A percentile compares a stretch with the other conserved stretches of the same genome.
These are phyloP conservation scores for Trinorchestia longiramus DNA, from an alignment of 1,140 invertebrate species.

Conservation along the genomic window DNA sequence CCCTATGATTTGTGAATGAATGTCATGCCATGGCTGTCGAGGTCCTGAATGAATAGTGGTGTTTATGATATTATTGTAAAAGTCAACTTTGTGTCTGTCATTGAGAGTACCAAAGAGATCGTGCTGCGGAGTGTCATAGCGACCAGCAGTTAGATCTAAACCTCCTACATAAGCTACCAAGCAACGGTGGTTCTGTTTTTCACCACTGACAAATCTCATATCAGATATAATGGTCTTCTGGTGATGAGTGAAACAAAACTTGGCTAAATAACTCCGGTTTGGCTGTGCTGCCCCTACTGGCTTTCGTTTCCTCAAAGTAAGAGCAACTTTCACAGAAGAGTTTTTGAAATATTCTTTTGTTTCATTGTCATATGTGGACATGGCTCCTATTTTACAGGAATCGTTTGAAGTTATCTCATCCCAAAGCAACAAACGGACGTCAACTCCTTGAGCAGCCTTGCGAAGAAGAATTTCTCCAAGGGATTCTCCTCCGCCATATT, in stretches of 20 bases:
- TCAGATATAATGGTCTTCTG: conserved; percentile 67
- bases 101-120: conserved; percentile 63
- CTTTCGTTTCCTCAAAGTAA: conserved; percentile 61
- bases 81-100: conserved; percentile 66
- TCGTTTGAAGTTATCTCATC: conserved; percentile 65
- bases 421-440: conserved; percentile 66
- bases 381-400: conserved; percentile 58
- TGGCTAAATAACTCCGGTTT: conserved; percentile 63
- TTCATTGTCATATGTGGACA: conserved; percentile 65
- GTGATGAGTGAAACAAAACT: conserved; percentile 66
- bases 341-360: conserved; percentile 63
- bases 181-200: conserved; percentile 49
- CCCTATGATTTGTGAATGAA: conserved; percentile 65
- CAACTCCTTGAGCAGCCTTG: conserved; percentile 64
- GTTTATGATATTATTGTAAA: conserved; percentile 63
- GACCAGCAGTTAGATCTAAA: conserved; percentile 65
- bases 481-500: conserved; percentile 61
- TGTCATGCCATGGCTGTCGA: conserved; percentile 67
- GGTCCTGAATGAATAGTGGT: conserved; percentile 59
- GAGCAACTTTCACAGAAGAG: conserved; percentile 62
- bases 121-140: conserved; percentile 64
- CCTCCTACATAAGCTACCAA: conserved; percentile 66
- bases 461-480: conserved; percentile 65
- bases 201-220: conserved; percentile 53
- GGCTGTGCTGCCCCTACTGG: conserved; percentile 58